These are phyloP conservation scores for Nomada ruficornis DNA, from an alignment of 2,888 invertebrate genomes.

Conservation along the genomic window DNA sequence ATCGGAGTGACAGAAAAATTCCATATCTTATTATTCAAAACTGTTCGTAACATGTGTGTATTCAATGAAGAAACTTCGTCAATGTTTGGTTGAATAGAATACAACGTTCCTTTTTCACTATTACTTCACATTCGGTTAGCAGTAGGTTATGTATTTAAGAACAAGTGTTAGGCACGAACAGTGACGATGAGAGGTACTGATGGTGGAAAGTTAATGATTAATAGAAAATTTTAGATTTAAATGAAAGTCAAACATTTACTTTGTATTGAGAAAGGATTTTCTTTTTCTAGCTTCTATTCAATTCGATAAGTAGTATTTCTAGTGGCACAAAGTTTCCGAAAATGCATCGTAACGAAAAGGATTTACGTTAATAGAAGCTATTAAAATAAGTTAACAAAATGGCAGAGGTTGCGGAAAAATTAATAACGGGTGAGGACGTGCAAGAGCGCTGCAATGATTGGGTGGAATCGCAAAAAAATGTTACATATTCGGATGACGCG, in stretches of 20 bases:
- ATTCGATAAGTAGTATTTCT: background rate
- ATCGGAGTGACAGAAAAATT: slow-evolving; percentile 1
- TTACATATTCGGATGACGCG: slow-evolving; percentile 45
- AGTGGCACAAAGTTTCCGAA: background rate
- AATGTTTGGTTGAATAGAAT: background rate
- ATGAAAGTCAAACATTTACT: background rate
- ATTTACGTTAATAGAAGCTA: background rate
- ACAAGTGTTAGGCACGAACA: slow-evolving; percentile 5
- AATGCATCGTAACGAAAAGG: background rate
- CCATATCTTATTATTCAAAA: slow-evolving; percentile 15
- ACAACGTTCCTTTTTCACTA: background rate
- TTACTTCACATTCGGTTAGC: background rate
- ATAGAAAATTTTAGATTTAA: background rate
- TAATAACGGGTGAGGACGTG: slow-evolving; percentile 76
- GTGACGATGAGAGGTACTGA: slow-evolving; percentile 7
- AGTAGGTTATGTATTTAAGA: slow-evolving; percentile 43
- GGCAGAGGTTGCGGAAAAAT: slow-evolving; percentile 35
- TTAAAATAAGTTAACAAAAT: slow-evolving; percentile 13
- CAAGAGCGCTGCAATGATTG: slow-evolving; percentile 78
- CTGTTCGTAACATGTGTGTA: slow-evolving; percentile 35
- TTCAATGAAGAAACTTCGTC: background rate
- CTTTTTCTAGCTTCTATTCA: background rate
- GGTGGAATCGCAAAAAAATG: slow-evolving; percentile 75
- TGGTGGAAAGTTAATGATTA: slow-evolving; percentile 1
- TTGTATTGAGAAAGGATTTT: too few species aligned